These are phyloP conservation scores for Laothoe populi DNA, from an alignment of 2,888 invertebrate genomes.

Conservation along the genomic window DNA sequence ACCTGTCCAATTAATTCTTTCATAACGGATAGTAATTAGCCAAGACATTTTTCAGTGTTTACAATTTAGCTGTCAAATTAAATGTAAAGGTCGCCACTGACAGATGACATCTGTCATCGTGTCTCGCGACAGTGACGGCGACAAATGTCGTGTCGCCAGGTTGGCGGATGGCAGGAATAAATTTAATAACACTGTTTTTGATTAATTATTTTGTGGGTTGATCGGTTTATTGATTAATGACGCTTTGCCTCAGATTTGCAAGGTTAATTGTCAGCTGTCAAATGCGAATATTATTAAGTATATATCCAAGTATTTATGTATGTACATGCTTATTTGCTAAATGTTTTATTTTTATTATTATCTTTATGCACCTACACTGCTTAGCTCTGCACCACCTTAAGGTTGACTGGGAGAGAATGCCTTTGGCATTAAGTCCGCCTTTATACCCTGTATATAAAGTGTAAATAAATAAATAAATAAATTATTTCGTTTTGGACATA, in stretches of 20 bases:
- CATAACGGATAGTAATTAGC: constrained; percentile 4
- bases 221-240: constrained; percentile 13
- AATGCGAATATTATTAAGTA: no score
- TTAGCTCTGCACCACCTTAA: no score
- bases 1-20: neutral
- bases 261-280: no score
- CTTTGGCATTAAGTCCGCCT: no score
- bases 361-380: no score
- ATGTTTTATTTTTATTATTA: no score
- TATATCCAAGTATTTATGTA: no score
- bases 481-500: no score
- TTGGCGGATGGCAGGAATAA: constrained; percentile 2
- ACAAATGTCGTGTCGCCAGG: constrained; percentile 22
- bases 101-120: constrained; percentile 23
- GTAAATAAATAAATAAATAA: no score
- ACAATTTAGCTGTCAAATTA: constrained; percentile 22
- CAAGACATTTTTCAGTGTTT: constrained; percentile 12
- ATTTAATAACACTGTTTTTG: constrained; percentile 22
- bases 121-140: constrained; percentile 17
- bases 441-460: no score
- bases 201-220: constrained; percentile 12
- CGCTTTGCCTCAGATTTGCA: neutral
- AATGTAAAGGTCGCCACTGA: constrained; percentile 3
- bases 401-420: no score
- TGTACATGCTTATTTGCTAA: no score